Base-by-base conservation (phyloP, 1,140 invertebrate species). In the Spodoptera frugiperda region DNA sequence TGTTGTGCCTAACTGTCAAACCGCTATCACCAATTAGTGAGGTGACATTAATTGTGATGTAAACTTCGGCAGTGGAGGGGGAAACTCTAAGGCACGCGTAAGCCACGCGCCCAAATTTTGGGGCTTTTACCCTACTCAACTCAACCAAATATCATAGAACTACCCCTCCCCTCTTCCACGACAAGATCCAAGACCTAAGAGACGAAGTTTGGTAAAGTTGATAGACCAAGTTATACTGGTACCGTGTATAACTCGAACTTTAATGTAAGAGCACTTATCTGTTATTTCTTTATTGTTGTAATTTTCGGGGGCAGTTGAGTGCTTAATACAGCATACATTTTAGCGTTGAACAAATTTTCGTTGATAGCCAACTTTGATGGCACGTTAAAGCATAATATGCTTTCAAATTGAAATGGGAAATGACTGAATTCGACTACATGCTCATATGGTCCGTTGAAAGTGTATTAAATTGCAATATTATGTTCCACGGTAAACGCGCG, bases 1-100 rank as follows among this genome's bases (percentile, higher is more conserved):
- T 74, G 72, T 74, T 74, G 57, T 74, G 59, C 72, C 55, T 44
- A 78, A 72, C 57, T 78, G 71, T 81, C 79, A 72, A 72, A 72
- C 65, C 78, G 74, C 55, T 75, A 76, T 84, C 78, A 83, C 82
- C 83, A 87, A 90, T 88, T 89, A 88, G 83, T 81, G 78, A 80
- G 70, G 79, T 87, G 81, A 87, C 86, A 83, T 84, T 85, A 84
- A 89, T 84, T 85, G 83, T 84, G 83, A 84, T 87, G 79, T 83
- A 84, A 89, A 89, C 80, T 89, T 84, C 79, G 77, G 75, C 80
- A 79, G 77, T 81, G 67, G 78, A 78, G 76, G 63, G 71, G 77
- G 78, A 74, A 77, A 84, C 67, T 72, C 63, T 44, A 63, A 77
- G 82, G 71, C 86, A 84, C 88, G 88, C 86, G 88, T 67, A 65